Evolutionary conservation across 2,113 vertebrate genomes (phyloP), one percentile per base, ranked within the genome.

Genomic region (Myanophis thanlyinensis): DNA sequence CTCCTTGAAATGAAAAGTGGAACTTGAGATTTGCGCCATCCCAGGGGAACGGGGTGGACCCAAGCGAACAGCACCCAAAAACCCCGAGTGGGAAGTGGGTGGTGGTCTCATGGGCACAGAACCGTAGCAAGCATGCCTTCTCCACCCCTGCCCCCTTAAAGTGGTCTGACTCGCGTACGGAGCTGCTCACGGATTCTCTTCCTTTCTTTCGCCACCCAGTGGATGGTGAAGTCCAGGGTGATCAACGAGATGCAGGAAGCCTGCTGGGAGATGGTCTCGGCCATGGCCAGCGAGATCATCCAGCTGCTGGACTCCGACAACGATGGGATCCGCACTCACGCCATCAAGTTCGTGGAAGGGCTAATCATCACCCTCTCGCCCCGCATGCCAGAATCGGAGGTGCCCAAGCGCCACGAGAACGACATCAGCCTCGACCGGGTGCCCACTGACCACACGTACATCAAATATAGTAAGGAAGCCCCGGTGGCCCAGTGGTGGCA

Each of bases 301-400:
- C 96, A 97, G 9, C 93, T 98, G 89, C 96, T 99, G 89, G 99
- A 99, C 95, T 99, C 98, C 0, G 99, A 99, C 94, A 99, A 99
- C 0, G 99, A 99, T 0, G 99, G 99, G 0, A 96, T 99, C 54
- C 99, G 99, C 73, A 99, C 99, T 0, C 99, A 99, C 0, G 98
- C 99, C 94, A 99, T 99, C 97, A 99, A 99, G 93, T 99, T 99
- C 73, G 98, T 99, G 0, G 99, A 99, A 93, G 98, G 98, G 0
- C 97, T 99, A 4, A 99, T 99, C 27, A 97, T 99, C 96, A 98
- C 98, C 0, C 96, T 99, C 86, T 99, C 99, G 0, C 98, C 99
- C 0, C 98, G 99, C 1, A 97, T 98, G 1, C 89, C 98, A 0
- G 98, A 99, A 91, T 99, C 99, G 0, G 98, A 99, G 1, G 95